Evolutionary conservation across 2,797 vertebrate genomes (phyloP).

Genomic region (Clarias platycephalus): DNA sequence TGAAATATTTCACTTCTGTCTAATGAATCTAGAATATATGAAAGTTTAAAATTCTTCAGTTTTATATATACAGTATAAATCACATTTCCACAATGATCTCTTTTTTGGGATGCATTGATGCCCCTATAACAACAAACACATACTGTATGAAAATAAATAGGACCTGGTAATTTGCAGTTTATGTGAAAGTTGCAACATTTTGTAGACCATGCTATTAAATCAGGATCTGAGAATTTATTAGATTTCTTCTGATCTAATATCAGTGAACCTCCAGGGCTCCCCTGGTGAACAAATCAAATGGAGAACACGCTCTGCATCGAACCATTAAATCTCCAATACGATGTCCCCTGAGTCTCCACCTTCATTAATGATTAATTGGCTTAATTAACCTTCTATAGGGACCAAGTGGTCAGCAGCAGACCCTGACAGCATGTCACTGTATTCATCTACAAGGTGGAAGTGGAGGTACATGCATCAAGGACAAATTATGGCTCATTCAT

Average conservation of each 20-base stretch:
- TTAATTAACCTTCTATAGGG: constrained; percentile 6
- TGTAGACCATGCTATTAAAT: background rate
- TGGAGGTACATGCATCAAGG: background rate
- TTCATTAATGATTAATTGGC: constrained; percentile 5
- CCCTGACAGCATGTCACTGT: background rate
- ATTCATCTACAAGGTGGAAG: background rate
- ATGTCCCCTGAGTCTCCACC: background rate
- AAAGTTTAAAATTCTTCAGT: too few species aligned
- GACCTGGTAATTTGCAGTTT: background rate
- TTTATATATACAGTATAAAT: too few species aligned
- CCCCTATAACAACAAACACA: background rate
- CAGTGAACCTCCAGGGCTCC: background rate
- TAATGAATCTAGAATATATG: too few species aligned
- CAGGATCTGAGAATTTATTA: background rate
- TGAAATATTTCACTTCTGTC: too few species aligned
- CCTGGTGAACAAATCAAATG: constrained; percentile 1
- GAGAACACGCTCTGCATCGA: background rate
- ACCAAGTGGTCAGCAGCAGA: background rate
- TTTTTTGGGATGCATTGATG: too few species aligned
- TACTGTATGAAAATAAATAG: background rate
- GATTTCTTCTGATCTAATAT: constrained; percentile 4
- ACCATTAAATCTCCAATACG: background rate
- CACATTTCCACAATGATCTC: background rate
- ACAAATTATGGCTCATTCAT: background rate
- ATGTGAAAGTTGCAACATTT: too few species aligned